Percentiles rank a stretch among this genome's conserved stretches.
Conservation (phyloP, 2,113 vertebrate species). For the Dendrocopos noguchii region DNA sequence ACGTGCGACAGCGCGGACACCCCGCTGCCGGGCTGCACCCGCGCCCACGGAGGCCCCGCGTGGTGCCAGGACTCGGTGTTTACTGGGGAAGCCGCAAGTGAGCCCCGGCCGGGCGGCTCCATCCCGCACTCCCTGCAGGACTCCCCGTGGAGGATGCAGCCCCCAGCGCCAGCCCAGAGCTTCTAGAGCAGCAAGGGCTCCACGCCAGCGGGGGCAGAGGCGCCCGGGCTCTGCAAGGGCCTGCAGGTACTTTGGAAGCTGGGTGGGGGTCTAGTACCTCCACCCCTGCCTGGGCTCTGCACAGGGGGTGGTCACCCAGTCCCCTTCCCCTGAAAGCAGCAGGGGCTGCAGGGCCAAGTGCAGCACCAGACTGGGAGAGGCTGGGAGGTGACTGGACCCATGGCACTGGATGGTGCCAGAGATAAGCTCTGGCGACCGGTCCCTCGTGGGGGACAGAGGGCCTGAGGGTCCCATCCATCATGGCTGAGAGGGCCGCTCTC, state of each 20-base stretch:
- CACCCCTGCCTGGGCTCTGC: too few relatives aligned
- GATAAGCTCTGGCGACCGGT: too few relatives aligned
- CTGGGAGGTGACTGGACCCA: neutral
- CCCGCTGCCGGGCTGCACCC: neutral
- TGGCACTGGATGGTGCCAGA: accelerated
- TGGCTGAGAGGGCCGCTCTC: neutral
- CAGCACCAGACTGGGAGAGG: neutral
- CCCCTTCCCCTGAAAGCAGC: neutral
- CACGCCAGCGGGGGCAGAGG: neutral
- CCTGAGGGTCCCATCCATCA: neutral
- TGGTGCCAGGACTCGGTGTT: neutral
- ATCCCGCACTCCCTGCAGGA: neutral
- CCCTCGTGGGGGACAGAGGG: neutral
- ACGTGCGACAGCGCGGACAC: neutral
- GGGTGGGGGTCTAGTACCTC: too few relatives aligned
- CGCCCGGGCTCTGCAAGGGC: neutral
- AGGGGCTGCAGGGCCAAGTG: neutral
- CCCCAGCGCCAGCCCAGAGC: neutral
- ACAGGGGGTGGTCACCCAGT: accelerated
- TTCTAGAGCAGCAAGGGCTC: neutral
- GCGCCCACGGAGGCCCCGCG: neutral
- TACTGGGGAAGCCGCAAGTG: neutral
- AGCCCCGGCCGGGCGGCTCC: too few relatives aligned
- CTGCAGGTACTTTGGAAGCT: neutral
- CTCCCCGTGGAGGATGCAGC: too few relatives aligned